phyloP scores from a whole-genome alignment of 2,797 vertebrate genomes.

The Rhinogobio ventralis region DNA sequence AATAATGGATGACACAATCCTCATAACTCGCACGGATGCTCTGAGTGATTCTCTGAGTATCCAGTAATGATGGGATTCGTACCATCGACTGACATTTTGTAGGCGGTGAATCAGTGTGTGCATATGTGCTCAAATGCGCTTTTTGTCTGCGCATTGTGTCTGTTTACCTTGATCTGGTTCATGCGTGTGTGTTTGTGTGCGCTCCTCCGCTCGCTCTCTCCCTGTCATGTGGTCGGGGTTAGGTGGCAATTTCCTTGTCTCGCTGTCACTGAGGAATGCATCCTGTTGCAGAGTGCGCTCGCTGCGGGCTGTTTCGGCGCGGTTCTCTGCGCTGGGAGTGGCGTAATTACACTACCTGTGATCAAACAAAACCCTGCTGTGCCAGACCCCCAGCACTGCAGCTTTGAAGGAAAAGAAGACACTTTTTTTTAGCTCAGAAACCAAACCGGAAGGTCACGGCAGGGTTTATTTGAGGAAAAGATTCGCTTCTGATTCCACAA shows the following conservation, averaged over 20 bases:
- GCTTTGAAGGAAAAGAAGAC: conserved; percentile 29
- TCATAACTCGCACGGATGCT: conserved; percentile 18
- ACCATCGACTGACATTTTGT: conserved; percentile 38
- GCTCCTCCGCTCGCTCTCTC: not conserved
- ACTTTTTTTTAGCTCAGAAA: no score
- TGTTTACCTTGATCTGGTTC: conserved; percentile 36
- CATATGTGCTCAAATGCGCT: conserved; percentile 3
- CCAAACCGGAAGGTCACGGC: not conserved
- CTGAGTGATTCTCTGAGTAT: conserved; percentile 19
- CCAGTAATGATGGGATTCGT: conserved; percentile 31
- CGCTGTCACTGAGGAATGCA: conserved; percentile 57
- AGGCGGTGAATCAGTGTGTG: conserved; percentile 17
- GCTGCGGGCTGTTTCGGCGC: conserved; percentile 53
- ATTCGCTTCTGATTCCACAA: not conserved
- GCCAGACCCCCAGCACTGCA: conserved; percentile 29
- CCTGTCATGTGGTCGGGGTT: conserved; percentile 55
- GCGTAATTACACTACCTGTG: conserved; percentile 57
- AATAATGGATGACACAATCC: conserved; percentile 32
- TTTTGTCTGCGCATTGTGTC: conserved; percentile 27
- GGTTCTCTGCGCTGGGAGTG: conserved; percentile 44
- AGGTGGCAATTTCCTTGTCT: conserved; percentile 60
- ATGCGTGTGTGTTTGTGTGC: conserved; percentile 28
- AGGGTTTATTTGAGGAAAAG: not conserved
- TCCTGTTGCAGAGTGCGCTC: conserved; percentile 47
- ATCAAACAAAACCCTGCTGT: conserved; percentile 34